Evolutionary conservation across 2,797 vertebrate genomes (phyloP), one percentile per base, ranked within the genome.

Genomic region (Acrocephalus scirpaceus): DNA sequence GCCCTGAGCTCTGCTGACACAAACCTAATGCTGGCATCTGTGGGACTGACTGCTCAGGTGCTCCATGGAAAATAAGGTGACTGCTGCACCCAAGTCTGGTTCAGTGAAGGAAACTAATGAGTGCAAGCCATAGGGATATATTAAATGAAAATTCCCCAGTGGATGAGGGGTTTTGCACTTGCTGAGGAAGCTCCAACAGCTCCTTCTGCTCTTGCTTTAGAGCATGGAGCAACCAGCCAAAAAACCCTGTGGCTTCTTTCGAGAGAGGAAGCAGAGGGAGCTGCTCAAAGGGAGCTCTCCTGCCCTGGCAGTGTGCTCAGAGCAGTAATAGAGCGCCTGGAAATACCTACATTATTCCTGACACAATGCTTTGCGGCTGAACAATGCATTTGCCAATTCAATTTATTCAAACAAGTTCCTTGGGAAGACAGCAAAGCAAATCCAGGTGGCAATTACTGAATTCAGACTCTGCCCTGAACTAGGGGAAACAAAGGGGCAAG

Each of bases 361-460:
- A 96, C 92, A 94, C 88, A 93, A 91, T 18, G 23, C 89, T 94
- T 20, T 78, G 79, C 15, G 0, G 66, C 79, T 74, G 92, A 95
- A 95, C 94, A 88, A 94, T 96, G 26, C 93, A 22, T 96, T 94
- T 86, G 91, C 94, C 95, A 90, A 87, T 93, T 96, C 92, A 95
- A 93, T 96, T 95, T 94, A 94, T 94, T 96, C 95, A 93, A 86
- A 94, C 94, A 88, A 86, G 95, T 95, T 97, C 86, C 91, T 91
- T 82, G 91, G 92, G 96, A 96, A 94, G 95, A 76, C 86, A 94
- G 96, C 86, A 96, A 88, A 96, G 95, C 66, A 96, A 96, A 96
- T 90, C 76, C 86, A 93, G 91, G 95, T 96, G 91, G 90, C 88
- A 94, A 88, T 96, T 92, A 92, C 79, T 0, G 18, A 93, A 94